Evolutionary conservation across 2,888 invertebrate genomes (phyloP).

Genomic region (Ormyrus labotus): DNA sequence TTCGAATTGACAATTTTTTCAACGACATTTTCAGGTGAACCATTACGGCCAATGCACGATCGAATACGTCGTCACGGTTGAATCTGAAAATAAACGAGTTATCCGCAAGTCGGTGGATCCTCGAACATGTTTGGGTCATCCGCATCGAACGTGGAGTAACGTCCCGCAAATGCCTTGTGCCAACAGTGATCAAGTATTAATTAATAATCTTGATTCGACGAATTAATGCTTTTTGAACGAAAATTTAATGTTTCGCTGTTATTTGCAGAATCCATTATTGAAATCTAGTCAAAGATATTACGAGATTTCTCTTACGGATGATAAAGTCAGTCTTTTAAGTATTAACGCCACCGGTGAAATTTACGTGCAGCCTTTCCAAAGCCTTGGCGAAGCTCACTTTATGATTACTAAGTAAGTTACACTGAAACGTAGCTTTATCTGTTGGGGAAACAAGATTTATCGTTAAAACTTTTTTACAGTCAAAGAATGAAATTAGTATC

Average conservation of each 20-base stretch:
- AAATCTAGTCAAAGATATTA: slow-evolving; percentile 75
- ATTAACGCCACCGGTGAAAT: slow-evolving; percentile 73
- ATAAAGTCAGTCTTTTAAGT: slow-evolving; percentile 65
- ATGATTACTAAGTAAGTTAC: slow-evolving; percentile 66
- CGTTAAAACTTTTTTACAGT: slow-evolving; percentile 56
- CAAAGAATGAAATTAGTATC: slow-evolving; percentile 67
- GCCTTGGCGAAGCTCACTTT: slow-evolving; percentile 75
- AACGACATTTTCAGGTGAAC: slow-evolving; percentile 65
- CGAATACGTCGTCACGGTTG: slow-evolving; percentile 71
- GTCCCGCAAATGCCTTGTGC: slow-evolving; percentile 73
- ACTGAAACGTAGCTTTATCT: too few species aligned
- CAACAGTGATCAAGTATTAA: slow-evolving; percentile 71
- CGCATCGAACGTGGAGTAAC: slow-evolving; percentile 71
- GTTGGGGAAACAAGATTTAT: neutral
- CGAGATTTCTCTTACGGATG: slow-evolving; percentile 63
- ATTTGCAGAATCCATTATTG: slow-evolving; percentile 72
- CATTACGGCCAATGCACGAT: slow-evolving; percentile 74
- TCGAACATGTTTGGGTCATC: slow-evolving; percentile 70
- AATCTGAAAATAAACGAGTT: slow-evolving; percentile 63
- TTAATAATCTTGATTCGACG: neutral
- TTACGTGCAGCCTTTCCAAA: slow-evolving; percentile 75
- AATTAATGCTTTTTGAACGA: slow-evolving; percentile 6
- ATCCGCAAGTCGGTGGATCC: slow-evolving; percentile 75
- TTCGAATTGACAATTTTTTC: neutral
- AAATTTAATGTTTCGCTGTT: neutral